These are phyloP conservation scores for Bursaphelenchus okinawaensis DNA, from an alignment of 2,888 invertebrate genomes.

Conservation along the genomic window DNA sequence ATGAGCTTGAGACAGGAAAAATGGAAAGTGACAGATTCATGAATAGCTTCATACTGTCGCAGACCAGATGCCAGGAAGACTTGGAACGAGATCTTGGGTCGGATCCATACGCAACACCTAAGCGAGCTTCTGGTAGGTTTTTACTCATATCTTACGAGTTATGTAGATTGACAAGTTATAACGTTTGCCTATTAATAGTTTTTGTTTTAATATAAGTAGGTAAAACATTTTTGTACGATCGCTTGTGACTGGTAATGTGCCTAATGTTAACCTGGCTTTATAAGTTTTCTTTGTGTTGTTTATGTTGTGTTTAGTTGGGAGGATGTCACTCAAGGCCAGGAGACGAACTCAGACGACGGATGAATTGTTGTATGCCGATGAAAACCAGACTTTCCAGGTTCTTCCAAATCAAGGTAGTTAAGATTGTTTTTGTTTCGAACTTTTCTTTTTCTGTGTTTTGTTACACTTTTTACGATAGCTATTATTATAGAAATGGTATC, in stretches of 20 bases:
- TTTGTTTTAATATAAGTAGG: neutral
- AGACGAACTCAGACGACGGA: slow-evolving; percentile 8
- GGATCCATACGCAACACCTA: slow-evolving; percentile 4
- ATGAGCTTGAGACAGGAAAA: neutral
- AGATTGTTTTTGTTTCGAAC: too few species aligned
- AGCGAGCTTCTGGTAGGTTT: neutral
- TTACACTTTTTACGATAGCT: too few species aligned
- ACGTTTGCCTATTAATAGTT: too few species aligned
- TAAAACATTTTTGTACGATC: too few species aligned
- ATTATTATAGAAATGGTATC: too few species aligned
- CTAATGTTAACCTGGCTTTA: too few species aligned
- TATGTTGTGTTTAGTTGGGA: neutral
- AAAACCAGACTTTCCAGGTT: too few species aligned
- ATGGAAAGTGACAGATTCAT: neutral
- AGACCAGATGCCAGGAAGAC: neutral
- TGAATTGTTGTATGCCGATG: slow-evolving; percentile 1
- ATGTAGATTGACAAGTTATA: too few species aligned
- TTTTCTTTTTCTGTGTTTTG: too few species aligned
- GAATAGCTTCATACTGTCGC: neutral
- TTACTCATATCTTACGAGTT: too few species aligned
- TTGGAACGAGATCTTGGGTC: neutral
- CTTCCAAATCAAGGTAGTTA: too few species aligned
- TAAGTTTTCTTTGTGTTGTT: slow-evolving; percentile 3
- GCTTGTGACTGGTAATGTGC: too few species aligned
- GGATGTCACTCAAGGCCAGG: neutral